These are phyloP conservation scores for Rhinogobio ventralis DNA, from an alignment of 2,797 vertebrate species.

Conservation along the genomic window DNA sequence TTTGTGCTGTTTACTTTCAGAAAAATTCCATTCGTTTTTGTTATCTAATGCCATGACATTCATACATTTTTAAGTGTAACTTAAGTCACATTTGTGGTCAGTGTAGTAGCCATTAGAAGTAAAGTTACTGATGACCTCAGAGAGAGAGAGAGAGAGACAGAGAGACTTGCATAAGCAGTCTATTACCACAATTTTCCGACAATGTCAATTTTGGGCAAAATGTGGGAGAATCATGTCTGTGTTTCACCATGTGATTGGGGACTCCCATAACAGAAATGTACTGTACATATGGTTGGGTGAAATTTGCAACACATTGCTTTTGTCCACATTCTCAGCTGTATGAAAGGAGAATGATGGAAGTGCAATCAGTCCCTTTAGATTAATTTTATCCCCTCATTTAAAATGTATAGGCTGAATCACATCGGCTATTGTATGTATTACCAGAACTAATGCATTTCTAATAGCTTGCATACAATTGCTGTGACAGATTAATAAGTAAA, in stretches of 20 bases:
- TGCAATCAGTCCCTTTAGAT: conserved; percentile 69
- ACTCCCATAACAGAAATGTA: neutral
- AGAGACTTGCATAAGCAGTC: conserved; percentile 72
- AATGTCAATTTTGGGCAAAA: conserved; percentile 29
- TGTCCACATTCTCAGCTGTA: conserved; percentile 34
- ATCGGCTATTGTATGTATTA: conserved; percentile 67
- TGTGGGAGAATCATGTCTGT: conserved; percentile 31
- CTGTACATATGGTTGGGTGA: neutral
- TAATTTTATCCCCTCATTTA: conserved; percentile 65
- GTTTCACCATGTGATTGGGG: conserved; percentile 2
- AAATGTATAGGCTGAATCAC: conserved; percentile 74
- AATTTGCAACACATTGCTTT: neutral
- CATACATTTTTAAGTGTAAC: conserved; percentile 39
- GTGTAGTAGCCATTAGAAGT: conserved; percentile 38
- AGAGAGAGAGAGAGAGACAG: conserved; percentile 59
- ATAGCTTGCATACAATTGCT: conserved; percentile 62
- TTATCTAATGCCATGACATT: conserved; percentile 14
- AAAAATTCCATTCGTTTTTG: conserved; percentile 20
- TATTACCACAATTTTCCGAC: conserved; percentile 56
- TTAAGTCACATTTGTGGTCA: conserved; percentile 17
- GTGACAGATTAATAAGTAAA: conserved; percentile 69
- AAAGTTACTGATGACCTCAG: conserved; percentile 36
- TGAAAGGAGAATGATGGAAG: conserved; percentile 58
- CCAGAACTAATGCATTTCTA: conserved; percentile 75
- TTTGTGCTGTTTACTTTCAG: neutral